Conservation (phyloP, 2,797 vertebrate species). For the Alectoris magna region DNA sequence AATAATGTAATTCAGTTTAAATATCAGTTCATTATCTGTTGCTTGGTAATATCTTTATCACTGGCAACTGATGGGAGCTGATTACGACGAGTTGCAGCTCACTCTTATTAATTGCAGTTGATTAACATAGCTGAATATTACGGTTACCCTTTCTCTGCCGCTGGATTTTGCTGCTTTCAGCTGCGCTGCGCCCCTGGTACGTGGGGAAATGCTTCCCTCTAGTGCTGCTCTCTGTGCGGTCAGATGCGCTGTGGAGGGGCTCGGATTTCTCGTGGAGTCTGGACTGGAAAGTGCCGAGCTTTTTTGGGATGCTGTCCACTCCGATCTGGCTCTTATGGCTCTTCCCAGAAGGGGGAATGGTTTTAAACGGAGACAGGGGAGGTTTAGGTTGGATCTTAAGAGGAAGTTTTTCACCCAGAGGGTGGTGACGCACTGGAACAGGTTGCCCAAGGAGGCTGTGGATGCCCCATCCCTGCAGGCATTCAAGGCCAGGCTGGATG, state of each 20-base stretch:
- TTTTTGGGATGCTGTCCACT: background rate
- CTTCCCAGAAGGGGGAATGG: background rate
- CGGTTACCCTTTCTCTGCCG: background rate
- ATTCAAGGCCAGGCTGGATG: no score
- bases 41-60: background rate
- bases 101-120: slow-evolving; percentile 37
- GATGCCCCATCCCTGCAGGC: no score
- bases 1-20: slow-evolving; percentile 18
- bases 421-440: no score
- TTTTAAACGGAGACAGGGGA: no score
- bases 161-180: background rate
- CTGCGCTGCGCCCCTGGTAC: background rate
- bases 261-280: fast-evolving
- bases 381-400: no score
- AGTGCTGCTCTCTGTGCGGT: background rate
- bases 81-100: background rate
- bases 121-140: background rate
- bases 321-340: background rate
- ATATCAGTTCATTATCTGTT: slow-evolving; percentile 24
- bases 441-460: no score
- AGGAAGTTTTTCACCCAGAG: no score
- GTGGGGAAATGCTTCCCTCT: slow-evolving; percentile 56
- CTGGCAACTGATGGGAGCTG: slow-evolving; percentile 26
- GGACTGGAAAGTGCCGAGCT: background rate
- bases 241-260: fast-evolving